Conservation (phyloP, 1,140 invertebrate species). For the Sitophilus oryzae region DNA sequence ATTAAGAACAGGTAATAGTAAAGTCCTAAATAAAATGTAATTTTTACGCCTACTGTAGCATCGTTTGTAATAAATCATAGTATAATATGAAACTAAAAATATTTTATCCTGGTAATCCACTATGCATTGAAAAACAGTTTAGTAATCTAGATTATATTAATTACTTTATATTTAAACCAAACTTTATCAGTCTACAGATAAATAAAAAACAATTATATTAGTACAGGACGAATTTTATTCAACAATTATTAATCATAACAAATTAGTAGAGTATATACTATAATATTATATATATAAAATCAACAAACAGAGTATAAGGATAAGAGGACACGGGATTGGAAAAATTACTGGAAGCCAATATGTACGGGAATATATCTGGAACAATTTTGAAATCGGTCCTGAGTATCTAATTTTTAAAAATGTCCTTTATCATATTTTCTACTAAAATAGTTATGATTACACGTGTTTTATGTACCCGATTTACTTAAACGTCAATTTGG, state of each 20-base stretch:
- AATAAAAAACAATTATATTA: constrained; percentile 4
- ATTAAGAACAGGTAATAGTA: no score
- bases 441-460: constrained; percentile 7
- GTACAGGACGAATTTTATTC: constrained; percentile 3
- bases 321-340: not conserved
- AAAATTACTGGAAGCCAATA: constrained; percentile 31
- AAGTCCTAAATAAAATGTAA: no score
- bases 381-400: constrained; percentile 4
- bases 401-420: constrained; percentile 7
- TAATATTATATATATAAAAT: not conserved
- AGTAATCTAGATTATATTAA: no score
- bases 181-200: no score
- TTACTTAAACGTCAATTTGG: no score
- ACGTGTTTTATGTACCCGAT: no score
- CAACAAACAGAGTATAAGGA: constrained; percentile 11
- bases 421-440: not conserved
- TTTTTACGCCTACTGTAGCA: no score
- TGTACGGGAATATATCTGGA: constrained; percentile 40
- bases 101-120: no score
- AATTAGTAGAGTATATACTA: not conserved
- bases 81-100: no score
- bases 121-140: no score
- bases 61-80: no score
- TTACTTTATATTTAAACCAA: no score
- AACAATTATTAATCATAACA: constrained; percentile 1